Percentiles rank a stretch among this genome's conserved stretches.
Evolutionary conservation across 2,113 vertebrate genomes (phyloP).

Genomic region (Clinocottus analis): DNA sequence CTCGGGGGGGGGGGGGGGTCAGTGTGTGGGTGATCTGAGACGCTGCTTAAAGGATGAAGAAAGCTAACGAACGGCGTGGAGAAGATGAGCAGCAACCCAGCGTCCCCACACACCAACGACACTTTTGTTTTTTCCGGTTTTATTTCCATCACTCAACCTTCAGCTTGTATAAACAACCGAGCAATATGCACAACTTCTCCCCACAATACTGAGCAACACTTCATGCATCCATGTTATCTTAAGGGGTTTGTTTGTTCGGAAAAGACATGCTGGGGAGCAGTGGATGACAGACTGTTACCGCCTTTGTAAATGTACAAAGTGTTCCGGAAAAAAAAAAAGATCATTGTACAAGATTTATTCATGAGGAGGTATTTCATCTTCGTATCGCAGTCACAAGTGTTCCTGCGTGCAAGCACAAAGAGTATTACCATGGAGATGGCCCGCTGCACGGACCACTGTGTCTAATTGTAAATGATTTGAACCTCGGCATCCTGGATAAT

Average conservation of each 20-base stretch:
- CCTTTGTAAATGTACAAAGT: slow-evolving; percentile 40
- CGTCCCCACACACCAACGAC: background rate
- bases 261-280: background rate
- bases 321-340: slow-evolving; percentile 45
- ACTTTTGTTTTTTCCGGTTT: background rate
- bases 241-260: background rate
- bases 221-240: background rate
- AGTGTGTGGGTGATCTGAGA: slow-evolving; percentile 36
- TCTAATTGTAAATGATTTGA: slow-evolving; percentile 28
- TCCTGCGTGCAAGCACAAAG: slow-evolving; percentile 20
- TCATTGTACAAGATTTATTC: slow-evolving; percentile 30
- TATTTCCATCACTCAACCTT: slow-evolving; percentile 1
- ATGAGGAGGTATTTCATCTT: slow-evolving; percentile 45
- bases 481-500: background rate
- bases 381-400: slow-evolving; percentile 29
- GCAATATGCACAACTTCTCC: slow-evolving; percentile 5
- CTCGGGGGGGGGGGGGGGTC: slow-evolving; percentile 32
- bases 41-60: slow-evolving; percentile 18
- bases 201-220: background rate
- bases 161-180: background rate
- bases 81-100: background rate
- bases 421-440: slow-evolving; percentile 68
- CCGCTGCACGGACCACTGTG: slow-evolving; percentile 2
- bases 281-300: slow-evolving; percentile 19
- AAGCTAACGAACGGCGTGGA: background rate